Evolutionary conservation across 1,140 invertebrate species (phyloP).

Genomic region (Antheraea pernyi): DNA sequence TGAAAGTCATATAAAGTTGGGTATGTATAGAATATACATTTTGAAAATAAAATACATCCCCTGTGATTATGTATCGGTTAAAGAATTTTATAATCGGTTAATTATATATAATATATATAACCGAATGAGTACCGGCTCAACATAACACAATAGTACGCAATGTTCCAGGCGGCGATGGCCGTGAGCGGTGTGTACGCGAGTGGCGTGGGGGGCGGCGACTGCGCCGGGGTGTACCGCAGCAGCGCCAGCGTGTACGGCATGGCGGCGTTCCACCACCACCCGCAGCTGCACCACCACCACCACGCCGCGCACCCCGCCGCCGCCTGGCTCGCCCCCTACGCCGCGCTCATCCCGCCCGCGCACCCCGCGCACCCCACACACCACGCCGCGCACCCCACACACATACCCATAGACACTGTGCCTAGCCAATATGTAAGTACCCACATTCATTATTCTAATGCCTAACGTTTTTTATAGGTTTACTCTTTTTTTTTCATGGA

Average conservation of each 20-base stretch:
- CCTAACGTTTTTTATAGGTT: too few relatives aligned
- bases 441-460: too few relatives aligned
- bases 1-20: too few relatives aligned
- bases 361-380: conserved; percentile 62
- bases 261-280: conserved; percentile 61
- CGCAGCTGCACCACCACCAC: conserved; percentile 67
- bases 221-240: conserved; percentile 63
- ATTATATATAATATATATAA: too few relatives aligned
- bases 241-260: conserved; percentile 61
- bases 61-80: too few relatives aligned
- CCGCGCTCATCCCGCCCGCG: conserved; percentile 61
- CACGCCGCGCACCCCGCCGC: conserved; percentile 57
- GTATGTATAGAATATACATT: too few relatives aligned
- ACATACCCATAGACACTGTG: conserved; percentile 73
- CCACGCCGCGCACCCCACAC: conserved; percentile 57
- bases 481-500: too few relatives aligned
- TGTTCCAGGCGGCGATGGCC: conserved; percentile 67
- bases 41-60: too few relatives aligned
- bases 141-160: conserved; percentile 2
- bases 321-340: conserved; percentile 69
- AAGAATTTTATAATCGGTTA: too few relatives aligned
- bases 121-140: neutral
- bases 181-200: conserved; percentile 64
- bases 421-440: conserved; percentile 73
- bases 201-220: conserved; percentile 51